Conservation (phyloP, 2,797 vertebrate species). For the Xiphophorus birchmanni region DNA sequence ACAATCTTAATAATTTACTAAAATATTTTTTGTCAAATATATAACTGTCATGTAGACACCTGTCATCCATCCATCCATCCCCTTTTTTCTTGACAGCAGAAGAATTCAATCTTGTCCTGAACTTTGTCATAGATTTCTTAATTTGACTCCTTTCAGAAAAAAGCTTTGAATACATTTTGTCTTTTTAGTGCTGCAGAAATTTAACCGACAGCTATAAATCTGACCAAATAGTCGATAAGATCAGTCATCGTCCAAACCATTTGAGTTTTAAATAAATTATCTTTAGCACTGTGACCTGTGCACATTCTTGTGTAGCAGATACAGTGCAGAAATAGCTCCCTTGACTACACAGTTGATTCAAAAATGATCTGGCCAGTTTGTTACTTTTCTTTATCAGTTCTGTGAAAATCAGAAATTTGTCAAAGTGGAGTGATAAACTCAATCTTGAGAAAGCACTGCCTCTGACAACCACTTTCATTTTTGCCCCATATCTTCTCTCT, state of each 20-base stretch:
- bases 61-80: background rate
- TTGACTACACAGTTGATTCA: background rate
- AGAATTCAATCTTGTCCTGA: background rate
- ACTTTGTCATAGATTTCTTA: background rate
- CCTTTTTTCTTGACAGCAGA: background rate
- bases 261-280: background rate
- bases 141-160: background rate
- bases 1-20: background rate
- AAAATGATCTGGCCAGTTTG: background rate
- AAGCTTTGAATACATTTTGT: background rate
- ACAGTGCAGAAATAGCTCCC: background rate
- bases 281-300: background rate
- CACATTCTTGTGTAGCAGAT: background rate
- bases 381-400: background rate
- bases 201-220: background rate
- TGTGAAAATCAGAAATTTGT: background rate
- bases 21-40: background rate
- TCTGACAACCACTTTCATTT: background rate
- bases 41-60: background rate
- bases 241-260: background rate
- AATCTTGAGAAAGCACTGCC: background rate
- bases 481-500: conserved; percentile 17
- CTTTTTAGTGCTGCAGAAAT: background rate
- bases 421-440: background rate
- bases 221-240: background rate